Conservation (phyloP, 2,113 vertebrate species). For the Rissa tridactyla region DNA sequence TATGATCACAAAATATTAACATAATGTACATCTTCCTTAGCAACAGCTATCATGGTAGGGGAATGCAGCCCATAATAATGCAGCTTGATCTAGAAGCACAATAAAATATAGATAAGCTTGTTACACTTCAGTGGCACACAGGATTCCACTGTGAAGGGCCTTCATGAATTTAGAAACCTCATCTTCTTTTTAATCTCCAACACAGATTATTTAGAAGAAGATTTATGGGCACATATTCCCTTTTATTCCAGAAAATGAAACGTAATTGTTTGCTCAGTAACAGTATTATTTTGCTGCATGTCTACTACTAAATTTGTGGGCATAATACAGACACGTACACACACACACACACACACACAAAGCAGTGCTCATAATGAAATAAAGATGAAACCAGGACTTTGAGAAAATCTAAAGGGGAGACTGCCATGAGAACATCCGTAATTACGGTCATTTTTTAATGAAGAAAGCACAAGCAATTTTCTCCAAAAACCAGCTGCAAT, state of each 20-base stretch:
- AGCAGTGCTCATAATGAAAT: background rate
- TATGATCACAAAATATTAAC: constrained; percentile 41
- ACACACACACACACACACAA: background rate
- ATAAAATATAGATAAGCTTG: constrained; percentile 57
- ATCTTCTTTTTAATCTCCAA: constrained; percentile 29
- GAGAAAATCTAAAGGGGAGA: background rate
- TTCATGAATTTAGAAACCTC: constrained; percentile 39
- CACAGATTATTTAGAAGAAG: constrained; percentile 3
- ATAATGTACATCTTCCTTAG: constrained; percentile 33
- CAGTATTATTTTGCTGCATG: background rate
- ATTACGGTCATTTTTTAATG: background rate
- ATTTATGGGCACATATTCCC: background rate
- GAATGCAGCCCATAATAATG: constrained; percentile 17
- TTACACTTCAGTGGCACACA: constrained; percentile 18
- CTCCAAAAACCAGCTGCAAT: background rate
- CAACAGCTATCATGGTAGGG: background rate
- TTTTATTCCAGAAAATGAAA: constrained; percentile 50
- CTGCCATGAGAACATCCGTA: background rate
- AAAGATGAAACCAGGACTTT: background rate
- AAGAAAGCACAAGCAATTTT: background rate
- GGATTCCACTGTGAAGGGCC: background rate
- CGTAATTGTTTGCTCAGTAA: constrained; percentile 17
- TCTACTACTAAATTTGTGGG: background rate
- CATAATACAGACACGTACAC: background rate
- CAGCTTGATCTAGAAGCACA: constrained; percentile 44